Conservation (phyloP, 2,888 invertebrate genomes). For the Anaspis maculata region DNA sequence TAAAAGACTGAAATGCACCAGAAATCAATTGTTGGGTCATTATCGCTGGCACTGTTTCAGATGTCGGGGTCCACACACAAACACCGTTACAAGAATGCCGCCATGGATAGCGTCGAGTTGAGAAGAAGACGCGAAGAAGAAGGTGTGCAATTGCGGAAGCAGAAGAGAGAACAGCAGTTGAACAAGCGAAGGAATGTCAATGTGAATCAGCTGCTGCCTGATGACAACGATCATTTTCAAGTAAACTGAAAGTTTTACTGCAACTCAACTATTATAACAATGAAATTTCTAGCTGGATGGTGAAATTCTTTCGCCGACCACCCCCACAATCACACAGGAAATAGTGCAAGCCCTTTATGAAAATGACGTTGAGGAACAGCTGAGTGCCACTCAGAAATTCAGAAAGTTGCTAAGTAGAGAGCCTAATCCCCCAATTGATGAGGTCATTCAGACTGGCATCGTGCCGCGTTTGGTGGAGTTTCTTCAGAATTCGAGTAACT, state of each 20-base stretch:
- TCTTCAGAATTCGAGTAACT: constrained; percentile 71
- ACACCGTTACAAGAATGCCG: constrained; percentile 90
- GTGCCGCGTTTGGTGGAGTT: constrained; percentile 92
- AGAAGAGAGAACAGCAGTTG: constrained; percentile 90
- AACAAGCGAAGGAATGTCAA: constrained; percentile 85
- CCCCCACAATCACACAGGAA: constrained; percentile 58
- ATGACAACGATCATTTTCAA: constrained; percentile 39
- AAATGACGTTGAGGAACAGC: constrained; percentile 66
- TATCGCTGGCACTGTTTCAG: no score
- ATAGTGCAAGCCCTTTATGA: constrained; percentile 83
- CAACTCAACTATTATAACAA: background rate
- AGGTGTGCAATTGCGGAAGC: constrained; percentile 91
- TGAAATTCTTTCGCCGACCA: constrained; percentile 36
- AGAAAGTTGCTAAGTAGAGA: constrained; percentile 88
- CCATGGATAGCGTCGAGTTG: constrained; percentile 85
- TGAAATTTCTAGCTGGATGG: constrained; percentile 30
- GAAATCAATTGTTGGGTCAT: no score
- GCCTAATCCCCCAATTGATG: constrained; percentile 95
- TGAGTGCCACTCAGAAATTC: constrained; percentile 85
- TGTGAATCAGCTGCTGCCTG: constrained; percentile 33
- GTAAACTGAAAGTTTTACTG: constrained; percentile 23
- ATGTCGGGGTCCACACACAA: constrained; percentile 80
- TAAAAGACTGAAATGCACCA: no score
- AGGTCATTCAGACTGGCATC: constrained; percentile 90
- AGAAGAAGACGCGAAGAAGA: constrained; percentile 90